Evolutionary conservation across 2,888 invertebrate species (phyloP).

Genomic region (Tetragnatha montana): DNA sequence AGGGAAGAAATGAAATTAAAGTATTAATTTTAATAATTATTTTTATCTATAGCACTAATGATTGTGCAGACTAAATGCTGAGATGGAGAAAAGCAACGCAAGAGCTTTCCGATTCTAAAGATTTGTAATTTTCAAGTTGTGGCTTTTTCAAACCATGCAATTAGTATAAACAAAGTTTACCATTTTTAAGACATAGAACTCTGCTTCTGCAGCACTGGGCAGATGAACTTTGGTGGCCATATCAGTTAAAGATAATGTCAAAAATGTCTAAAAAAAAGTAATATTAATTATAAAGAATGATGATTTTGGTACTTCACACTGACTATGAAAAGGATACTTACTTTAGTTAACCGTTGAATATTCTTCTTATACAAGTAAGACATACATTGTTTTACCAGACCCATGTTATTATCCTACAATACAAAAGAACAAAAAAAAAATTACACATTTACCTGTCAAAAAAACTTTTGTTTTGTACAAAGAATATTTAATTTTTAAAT

Average conservation of each 20-base stretch:
- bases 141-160: neutral
- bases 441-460: neutral
- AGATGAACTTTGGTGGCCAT: slow-evolving; percentile 93
- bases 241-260: slow-evolving; percentile 90
- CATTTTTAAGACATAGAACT: slow-evolving; percentile 95
- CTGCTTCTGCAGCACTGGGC: slow-evolving; percentile 87
- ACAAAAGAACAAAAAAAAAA: neutral
- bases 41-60: no score
- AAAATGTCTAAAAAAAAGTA: slow-evolving; percentile 81
- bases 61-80: no score
- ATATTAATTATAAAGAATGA: neutral
- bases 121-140: no score
- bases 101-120: no score
- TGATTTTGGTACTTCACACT: neutral
- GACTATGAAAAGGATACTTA: slow-evolving; percentile 67
- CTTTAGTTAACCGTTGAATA: slow-evolving; percentile 94
- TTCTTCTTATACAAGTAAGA: slow-evolving; percentile 95
- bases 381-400: slow-evolving; percentile 84
- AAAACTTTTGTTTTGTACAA: neutral
- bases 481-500: neutral
- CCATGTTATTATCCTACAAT: slow-evolving; percentile 79
- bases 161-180: slow-evolving; percentile 78
- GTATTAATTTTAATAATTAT: no score
- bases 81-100: no score
- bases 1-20: no score